These are phyloP conservation scores for Pterostichus madidus DNA, from an alignment of 2,888 invertebrate genomes.

Conservation along the genomic window DNA sequence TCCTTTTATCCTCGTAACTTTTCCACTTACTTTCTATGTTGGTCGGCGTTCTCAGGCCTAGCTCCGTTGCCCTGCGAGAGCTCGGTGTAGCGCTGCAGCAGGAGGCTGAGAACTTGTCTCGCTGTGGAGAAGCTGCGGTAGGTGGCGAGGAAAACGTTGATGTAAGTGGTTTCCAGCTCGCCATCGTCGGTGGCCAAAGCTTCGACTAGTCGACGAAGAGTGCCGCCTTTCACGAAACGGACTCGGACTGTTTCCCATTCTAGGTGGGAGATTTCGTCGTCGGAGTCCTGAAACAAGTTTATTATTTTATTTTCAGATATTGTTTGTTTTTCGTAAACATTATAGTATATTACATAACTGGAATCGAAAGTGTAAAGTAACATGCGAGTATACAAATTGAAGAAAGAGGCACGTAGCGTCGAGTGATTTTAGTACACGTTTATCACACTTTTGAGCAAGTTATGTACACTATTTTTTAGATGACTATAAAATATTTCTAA, in stretches of 20 bases:
- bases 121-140: constrained; percentile 95
- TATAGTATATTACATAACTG: too few species aligned
- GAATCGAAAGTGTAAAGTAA: too few species aligned
- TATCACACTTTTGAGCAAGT: too few species aligned
- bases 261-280: constrained; percentile 95
- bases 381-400: too few species aligned
- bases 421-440: too few species aligned
- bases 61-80: constrained; percentile 77
- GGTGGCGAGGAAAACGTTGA: constrained; percentile 97
- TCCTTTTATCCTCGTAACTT: neutral
- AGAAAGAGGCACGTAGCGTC: too few species aligned
- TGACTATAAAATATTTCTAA: too few species aligned
- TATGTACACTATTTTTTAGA: too few species aligned
- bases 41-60: constrained; percentile 81
- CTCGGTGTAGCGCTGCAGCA: constrained; percentile 88
- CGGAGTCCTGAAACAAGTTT: constrained; percentile 84
- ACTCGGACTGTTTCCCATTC: constrained; percentile 99
- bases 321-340: too few species aligned
- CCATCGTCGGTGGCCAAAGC: constrained; percentile 96
- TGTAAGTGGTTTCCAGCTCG: constrained; percentile 97
- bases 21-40: constrained; percentile 83
- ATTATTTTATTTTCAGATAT: neutral
- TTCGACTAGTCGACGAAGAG: constrained; percentile 95
- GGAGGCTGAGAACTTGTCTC: constrained; percentile 89
- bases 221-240: constrained; percentile 96